phyloP scores from a whole-genome alignment of 2,113 vertebrate species.

The Megaceryle maxima region DNA sequence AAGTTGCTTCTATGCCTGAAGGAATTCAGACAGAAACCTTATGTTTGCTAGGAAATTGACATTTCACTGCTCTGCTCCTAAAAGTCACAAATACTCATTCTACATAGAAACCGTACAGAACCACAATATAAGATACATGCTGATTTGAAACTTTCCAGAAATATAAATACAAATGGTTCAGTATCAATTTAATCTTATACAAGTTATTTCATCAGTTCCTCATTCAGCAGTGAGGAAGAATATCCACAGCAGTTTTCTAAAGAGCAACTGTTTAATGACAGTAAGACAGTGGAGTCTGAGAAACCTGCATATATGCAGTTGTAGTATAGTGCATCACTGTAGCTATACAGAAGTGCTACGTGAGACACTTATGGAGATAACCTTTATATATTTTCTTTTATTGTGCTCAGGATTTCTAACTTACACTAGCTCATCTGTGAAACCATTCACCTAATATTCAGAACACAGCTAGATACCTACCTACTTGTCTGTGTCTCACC shows the following conservation, averaged over 20 bases:
- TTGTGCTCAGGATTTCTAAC: neutral
- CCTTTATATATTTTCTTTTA: neutral
- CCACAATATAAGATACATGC: neutral
- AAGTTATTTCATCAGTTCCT: neutral
- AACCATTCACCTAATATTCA: neutral
- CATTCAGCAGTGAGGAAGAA: neutral
- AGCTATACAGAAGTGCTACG: neutral
- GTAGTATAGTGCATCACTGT: neutral
- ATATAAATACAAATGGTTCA: neutral
- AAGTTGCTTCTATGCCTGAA: neutral
- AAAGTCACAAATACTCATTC: neutral
- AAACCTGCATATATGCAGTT: neutral
- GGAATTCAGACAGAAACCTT: neutral
- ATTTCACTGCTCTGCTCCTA: neutral
- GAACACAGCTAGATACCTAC: neutral
- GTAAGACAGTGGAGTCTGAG: neutral
- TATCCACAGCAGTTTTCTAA: neutral
- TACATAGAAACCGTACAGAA: neutral
- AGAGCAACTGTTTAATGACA: neutral
- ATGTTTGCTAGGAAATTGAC: neutral
- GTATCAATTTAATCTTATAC: neutral
- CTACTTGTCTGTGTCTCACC: neutral
- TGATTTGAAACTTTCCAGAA: neutral
- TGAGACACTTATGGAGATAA: neutral
- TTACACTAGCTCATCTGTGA: neutral